phyloP scores from a whole-genome alignment of 2,888 invertebrate genomes.

The Volucella inflata region DNA sequence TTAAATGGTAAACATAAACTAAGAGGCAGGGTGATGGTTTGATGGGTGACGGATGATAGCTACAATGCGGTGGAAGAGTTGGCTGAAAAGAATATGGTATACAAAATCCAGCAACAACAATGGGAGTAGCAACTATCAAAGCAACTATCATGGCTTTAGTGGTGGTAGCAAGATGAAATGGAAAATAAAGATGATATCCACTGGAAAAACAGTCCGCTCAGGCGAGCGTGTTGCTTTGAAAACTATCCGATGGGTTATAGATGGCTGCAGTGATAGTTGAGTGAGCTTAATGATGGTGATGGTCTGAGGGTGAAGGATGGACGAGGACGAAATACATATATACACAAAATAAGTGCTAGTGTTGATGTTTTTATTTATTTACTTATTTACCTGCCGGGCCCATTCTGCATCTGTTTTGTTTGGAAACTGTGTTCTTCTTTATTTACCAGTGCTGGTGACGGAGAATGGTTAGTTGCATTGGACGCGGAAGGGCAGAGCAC shows the following conservation, averaged over 20 bases:
- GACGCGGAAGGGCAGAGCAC: slow-evolving; percentile 27
- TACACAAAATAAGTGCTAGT: slow-evolving; percentile 53
- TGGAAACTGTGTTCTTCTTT: slow-evolving; percentile 20
- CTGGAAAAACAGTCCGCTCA: slow-evolving; percentile 60
- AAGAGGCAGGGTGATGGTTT: slow-evolving; percentile 31
- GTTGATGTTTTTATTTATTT: slow-evolving; percentile 21
- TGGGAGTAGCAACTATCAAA: not conserved
- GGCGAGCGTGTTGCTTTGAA: slow-evolving; percentile 56
- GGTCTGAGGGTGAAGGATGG: not conserved
- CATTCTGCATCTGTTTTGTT: slow-evolving; percentile 22
- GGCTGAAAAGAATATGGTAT: slow-evolving; percentile 24
- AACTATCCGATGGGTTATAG: slow-evolving; percentile 49
- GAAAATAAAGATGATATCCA: slow-evolving; percentile 67
- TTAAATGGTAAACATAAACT: slow-evolving; percentile 74
- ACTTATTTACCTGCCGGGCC: slow-evolving; percentile 9
- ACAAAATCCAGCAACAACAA: slow-evolving; percentile 24
- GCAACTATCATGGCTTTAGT: slow-evolving; percentile 24
- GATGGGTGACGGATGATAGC: too few species aligned
- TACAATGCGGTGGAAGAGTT: not conserved
- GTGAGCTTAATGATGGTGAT: slow-evolving; percentile 53
- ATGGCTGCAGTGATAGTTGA: not conserved
- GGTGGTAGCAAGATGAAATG: slow-evolving; percentile 51
- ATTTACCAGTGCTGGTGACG: slow-evolving; percentile 29
- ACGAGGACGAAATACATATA: slow-evolving; percentile 1
- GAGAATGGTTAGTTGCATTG: slow-evolving; percentile 8